phyloP scores from a whole-genome alignment of 2,888 invertebrate species.

The Labia minor region DNA sequence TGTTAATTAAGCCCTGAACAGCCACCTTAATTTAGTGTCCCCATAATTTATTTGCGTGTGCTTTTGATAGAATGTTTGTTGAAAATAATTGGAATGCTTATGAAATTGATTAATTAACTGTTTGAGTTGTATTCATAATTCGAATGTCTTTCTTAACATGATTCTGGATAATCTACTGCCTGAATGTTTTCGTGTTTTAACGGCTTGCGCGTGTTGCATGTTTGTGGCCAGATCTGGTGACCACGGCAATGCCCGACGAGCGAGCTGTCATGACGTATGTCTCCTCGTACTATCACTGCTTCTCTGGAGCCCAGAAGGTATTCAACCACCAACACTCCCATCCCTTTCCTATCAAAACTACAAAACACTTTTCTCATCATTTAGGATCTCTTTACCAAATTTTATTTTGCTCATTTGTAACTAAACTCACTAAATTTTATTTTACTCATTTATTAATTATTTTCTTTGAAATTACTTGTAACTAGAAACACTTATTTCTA shows the following conservation, averaged over 20 bases:
- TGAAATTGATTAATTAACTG: background rate
- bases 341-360: too few relatives aligned
- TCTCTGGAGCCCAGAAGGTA: conserved; percentile 99
- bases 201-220: conserved; percentile 20
- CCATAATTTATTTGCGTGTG: background rate
- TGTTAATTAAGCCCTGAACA: too few relatives aligned
- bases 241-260: conserved; percentile 98
- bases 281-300: conserved; percentile 99
- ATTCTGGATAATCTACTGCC: background rate
- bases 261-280: conserved; percentile 99
- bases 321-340: background rate
- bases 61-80: background rate
- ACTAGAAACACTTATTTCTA: too few relatives aligned
- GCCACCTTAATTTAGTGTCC: background rate
- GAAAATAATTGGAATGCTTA: background rate
- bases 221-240: conserved; percentile 73
- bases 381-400: too few relatives aligned
- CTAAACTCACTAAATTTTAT: too few relatives aligned
- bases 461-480: too few relatives aligned
- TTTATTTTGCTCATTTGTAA: too few relatives aligned
- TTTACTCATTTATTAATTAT: background rate
- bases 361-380: background rate
- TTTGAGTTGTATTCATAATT: background rate
- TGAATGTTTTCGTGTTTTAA: background rate
- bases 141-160: background rate